Conservation (phyloP, 2,113 vertebrate genomes). For the Daphoenositta chrysoptera region DNA sequence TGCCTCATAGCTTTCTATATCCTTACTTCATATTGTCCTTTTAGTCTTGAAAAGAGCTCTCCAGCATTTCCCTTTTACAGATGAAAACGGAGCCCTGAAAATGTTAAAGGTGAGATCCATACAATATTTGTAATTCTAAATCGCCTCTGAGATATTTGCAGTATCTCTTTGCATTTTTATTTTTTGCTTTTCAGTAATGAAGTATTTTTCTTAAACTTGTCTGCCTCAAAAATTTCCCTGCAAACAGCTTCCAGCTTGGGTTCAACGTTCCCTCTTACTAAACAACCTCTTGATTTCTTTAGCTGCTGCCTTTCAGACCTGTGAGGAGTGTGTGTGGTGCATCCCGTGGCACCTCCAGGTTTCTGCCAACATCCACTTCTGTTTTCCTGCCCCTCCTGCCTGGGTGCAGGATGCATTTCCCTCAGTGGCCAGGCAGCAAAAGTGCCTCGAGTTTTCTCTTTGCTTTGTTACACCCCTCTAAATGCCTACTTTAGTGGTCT, state of each 20-base stretch:
- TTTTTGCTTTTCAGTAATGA: not conserved
- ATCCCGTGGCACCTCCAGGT: not conserved
- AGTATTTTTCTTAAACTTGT: not conserved
- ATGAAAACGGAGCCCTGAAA: not conserved
- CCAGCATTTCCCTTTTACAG: not conserved
- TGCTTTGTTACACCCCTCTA: not conserved
- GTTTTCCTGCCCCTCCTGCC: not conserved
- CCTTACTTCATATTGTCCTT: not conserved
- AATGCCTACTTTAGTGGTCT: not conserved
- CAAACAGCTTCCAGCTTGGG: not conserved
- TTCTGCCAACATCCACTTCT: not conserved
- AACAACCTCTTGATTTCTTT: not conserved
- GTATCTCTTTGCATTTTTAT: not conserved
- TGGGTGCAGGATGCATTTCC: accelerated
- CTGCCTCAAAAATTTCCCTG: not conserved
- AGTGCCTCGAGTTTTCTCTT: not conserved
- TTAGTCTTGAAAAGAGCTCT: not conserved
- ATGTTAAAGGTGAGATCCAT: not conserved
- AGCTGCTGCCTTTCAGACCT: not conserved
- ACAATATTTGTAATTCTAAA: not conserved
- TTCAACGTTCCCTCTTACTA: not conserved
- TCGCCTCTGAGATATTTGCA: not conserved
- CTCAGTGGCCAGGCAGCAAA: not conserved
- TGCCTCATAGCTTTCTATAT: not conserved
- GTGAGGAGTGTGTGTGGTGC: not conserved